phyloP scores from a whole-genome alignment of 53 echinoderm and acorn worm species.

The Luidia sarsii region DNA sequence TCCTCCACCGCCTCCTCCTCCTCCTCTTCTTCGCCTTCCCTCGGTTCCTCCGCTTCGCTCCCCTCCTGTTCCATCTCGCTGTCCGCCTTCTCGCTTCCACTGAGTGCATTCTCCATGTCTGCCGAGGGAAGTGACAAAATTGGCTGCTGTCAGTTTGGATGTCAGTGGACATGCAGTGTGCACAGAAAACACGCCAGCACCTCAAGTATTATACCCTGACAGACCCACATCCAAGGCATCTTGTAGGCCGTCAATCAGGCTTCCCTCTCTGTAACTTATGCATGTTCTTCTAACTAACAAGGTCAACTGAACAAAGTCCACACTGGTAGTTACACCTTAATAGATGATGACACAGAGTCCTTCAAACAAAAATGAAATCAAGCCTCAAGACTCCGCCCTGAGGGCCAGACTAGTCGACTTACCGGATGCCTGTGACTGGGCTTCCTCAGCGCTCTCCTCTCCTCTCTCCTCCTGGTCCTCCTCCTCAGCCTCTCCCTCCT shows the following conservation, averaged over 20 bases:
- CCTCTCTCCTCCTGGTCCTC: conserved; percentile 49
- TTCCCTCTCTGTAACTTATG: too few species aligned
- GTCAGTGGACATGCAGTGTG: too few species aligned
- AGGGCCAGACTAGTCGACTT: too few species aligned
- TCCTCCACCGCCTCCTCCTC: too few species aligned
- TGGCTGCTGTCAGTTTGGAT: too few species aligned
- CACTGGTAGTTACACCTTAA: not conserved
- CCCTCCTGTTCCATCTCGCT: conserved; percentile 51
- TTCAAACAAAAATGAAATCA: not conserved
- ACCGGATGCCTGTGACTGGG: conserved; percentile 24
- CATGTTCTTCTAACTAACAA: too few species aligned
- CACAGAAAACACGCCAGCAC: too few species aligned
- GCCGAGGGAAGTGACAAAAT: not conserved
- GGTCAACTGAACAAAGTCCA: too few species aligned
- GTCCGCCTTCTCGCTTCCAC: conserved; percentile 43
- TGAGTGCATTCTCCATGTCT: conserved; percentile 50
- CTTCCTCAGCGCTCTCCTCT: conserved; percentile 56
- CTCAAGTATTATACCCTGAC: too few species aligned
- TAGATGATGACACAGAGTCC: not conserved
- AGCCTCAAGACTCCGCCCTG: too few species aligned
- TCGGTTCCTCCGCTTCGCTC: conserved; percentile 54
- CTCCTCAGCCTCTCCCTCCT: conserved; percentile 61
- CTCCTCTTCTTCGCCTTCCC: conserved; percentile 56
- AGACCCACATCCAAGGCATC: too few species aligned
- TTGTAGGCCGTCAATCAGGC: too few species aligned